Base-by-base conservation (phyloP, 2,888 invertebrate genomes). In the Phymatocera aterrima region DNA sequence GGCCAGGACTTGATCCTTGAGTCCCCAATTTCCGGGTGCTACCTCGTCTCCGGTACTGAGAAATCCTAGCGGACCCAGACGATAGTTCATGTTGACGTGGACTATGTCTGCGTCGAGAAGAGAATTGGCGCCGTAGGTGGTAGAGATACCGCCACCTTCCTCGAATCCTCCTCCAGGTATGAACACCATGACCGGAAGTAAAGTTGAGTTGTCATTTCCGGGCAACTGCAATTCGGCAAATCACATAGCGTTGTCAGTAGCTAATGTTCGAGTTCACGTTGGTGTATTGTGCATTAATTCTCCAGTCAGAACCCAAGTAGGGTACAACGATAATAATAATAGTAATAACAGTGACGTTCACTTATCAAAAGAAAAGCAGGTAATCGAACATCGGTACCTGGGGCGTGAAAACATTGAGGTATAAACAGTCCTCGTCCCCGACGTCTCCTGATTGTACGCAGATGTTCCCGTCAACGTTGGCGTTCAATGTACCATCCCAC, bases 161-260 rank as follows among this genome's bases (percentile, higher is more conserved):
- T 83, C 78, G 64, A 87, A 87, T 6, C 81, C 83, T 37, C 87
- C 87, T 5, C 87, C 87, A 77, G 87, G 84, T 18, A 88, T 84
- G 83, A 84, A 88, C 6, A 88, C 86, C 87, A 88, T 87, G 21
- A 87, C 87, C 2, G 88, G 88, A 4, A 85, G 46, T 40, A 46
- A 12, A 8, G 77, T 46, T 2, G 60, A 60, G 12, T 3, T 5
- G 24, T 43, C 15, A 28, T 2, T 68, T 68, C 4, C 24, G 8
- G 24, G 15, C 43, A 68, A 46, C 68, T 68, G n/a, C n/a, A n/a
- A 28, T 40, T 3, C 21, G 21, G 37, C 21, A 3, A 21, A 64
- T 40, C 34, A 37, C 18, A 12, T 12, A 40, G 18, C n/a, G n/a
- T n/a, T n/a, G n/a, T n/a, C n/a, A n/a, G n/a, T n/a, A n/a, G n/a